phyloP scores from a whole-genome alignment of 1,140 invertebrate species.

The Teleogryllus occipitalis region DNA sequence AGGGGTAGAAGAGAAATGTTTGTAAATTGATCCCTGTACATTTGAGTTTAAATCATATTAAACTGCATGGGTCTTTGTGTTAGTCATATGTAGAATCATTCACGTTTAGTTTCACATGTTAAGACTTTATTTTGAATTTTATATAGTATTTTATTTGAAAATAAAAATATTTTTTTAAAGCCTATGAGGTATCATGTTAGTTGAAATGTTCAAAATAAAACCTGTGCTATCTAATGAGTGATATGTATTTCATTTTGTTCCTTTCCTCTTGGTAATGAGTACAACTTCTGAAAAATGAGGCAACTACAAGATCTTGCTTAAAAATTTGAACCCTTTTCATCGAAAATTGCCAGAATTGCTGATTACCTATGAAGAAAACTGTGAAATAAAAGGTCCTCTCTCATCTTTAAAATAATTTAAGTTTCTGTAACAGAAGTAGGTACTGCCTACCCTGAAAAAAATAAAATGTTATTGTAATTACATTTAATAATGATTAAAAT shows the following conservation, averaged over 20 bases:
- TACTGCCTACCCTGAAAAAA: no score
- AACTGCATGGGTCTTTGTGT: slow-evolving; percentile 1
- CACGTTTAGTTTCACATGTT: slow-evolving; percentile 1
- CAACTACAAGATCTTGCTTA: no score
- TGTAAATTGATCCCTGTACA: not conserved
- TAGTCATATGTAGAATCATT: not conserved
- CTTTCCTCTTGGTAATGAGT: not conserved
- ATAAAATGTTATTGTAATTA: no score
- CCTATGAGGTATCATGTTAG: not conserved
- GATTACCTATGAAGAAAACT: no score
- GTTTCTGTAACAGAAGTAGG: no score
- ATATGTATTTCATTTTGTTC: not conserved
- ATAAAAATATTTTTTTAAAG: slow-evolving; percentile 6
- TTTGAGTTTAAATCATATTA: not conserved
- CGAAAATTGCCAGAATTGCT: no score
- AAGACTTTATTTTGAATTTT: not conserved
- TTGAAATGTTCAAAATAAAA: not conserved
- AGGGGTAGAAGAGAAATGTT: not conserved
- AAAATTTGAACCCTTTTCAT: no score
- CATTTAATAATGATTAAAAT: no score
- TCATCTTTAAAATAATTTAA: no score
- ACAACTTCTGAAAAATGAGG: no score
- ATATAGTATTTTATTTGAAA: not conserved
- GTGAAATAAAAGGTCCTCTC: no score
- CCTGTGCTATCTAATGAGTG: not conserved